Percentiles rank a stretch among this genome's conserved stretches.
Conservation (phyloP, 2,888 invertebrate genomes). For the Phaonia tiefii region DNA sequence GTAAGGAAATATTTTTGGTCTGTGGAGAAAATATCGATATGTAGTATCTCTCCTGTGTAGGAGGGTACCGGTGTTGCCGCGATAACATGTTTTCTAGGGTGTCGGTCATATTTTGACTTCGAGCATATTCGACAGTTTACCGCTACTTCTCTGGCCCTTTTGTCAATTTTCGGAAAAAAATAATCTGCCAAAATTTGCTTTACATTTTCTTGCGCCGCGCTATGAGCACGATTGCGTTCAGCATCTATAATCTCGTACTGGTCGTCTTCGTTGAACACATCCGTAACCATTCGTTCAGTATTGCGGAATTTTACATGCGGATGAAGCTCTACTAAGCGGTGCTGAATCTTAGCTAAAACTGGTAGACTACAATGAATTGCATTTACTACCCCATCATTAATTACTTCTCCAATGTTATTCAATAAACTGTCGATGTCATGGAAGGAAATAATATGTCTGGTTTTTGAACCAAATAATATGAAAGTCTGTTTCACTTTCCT, state of each 20-base stretch:
- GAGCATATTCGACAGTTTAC: neutral
- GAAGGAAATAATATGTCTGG: neutral
- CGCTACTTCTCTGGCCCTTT: neutral
- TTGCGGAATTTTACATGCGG: slow-evolving; percentile 15
- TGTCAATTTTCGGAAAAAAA: slow-evolving; percentile 37
- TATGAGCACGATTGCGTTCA: slow-evolving; percentile 50
- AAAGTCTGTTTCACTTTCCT: slow-evolving; percentile 30
- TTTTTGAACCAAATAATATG: neutral
- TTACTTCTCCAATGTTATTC: neutral
- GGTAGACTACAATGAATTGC: slow-evolving; percentile 41
- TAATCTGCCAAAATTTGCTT: slow-evolving; percentile 37
- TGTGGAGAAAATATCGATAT: too few species aligned
- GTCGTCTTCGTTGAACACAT: slow-evolving; percentile 56
- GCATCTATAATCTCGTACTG: slow-evolving; percentile 54
- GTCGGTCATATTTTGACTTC: slow-evolving; percentile 54
- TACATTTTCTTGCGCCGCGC: slow-evolving; percentile 31
- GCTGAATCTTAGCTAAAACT: slow-evolving; percentile 23
- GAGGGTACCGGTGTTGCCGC: slow-evolving; percentile 43
- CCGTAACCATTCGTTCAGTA: slow-evolving; percentile 42
- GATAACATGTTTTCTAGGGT: slow-evolving; percentile 48
- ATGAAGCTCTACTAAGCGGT: slow-evolving; percentile 39
- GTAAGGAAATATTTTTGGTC: too few species aligned
- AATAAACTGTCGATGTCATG: slow-evolving; percentile 42
- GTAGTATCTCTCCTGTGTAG: neutral
- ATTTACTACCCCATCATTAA: slow-evolving; percentile 21